Percentiles rank a stretch among this genome's conserved stretches.
Conservation (phyloP, 2,797 vertebrate species). For the Phyllotis vaccarum region DNA sequence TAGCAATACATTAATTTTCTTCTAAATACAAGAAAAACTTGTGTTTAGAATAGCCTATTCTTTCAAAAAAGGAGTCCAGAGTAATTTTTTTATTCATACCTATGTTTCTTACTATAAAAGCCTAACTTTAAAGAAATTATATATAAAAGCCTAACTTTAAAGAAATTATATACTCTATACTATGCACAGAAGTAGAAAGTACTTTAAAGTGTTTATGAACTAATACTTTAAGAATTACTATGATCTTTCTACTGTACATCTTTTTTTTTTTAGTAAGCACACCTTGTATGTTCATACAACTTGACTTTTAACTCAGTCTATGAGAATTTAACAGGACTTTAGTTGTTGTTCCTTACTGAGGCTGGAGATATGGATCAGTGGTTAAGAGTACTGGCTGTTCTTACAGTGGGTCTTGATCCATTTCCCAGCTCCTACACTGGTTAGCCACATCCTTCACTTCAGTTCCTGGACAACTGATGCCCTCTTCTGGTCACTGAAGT, state of each 20-base stretch:
- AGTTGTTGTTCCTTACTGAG: not conserved
- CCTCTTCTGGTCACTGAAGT: not conserved
- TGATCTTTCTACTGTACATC: constrained; percentile 35
- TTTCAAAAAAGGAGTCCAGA: constrained; percentile 39
- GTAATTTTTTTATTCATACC: constrained; percentile 26
- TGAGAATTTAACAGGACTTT: constrained; percentile 37
- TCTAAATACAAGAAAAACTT: not conserved
- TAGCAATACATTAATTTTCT: constrained; percentile 48
- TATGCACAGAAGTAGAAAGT: constrained; percentile 34
- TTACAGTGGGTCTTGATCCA: not conserved
- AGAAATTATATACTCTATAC: constrained; percentile 51
- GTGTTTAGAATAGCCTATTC: constrained; percentile 35
- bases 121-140: constrained; percentile 47
- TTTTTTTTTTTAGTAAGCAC: constrained; percentile 7
- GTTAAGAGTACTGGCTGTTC: not conserved
- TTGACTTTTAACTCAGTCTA: constrained; percentile 52
- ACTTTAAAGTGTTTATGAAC: constrained; percentile 27
- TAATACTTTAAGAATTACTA: constrained; percentile 40
- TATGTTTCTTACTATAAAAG: constrained; percentile 6
- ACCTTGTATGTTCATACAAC: constrained; percentile 2
- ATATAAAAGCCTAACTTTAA: constrained; percentile 22
- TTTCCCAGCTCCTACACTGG: not conserved
- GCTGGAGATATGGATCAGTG: not conserved
- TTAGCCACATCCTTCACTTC: not conserved
- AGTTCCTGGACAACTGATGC: not conserved